Evolutionary conservation across 1,140 invertebrate genomes (phyloP), one percentile per base, ranked within the genome.

Genomic region (Penaeus vannamei): DNA sequence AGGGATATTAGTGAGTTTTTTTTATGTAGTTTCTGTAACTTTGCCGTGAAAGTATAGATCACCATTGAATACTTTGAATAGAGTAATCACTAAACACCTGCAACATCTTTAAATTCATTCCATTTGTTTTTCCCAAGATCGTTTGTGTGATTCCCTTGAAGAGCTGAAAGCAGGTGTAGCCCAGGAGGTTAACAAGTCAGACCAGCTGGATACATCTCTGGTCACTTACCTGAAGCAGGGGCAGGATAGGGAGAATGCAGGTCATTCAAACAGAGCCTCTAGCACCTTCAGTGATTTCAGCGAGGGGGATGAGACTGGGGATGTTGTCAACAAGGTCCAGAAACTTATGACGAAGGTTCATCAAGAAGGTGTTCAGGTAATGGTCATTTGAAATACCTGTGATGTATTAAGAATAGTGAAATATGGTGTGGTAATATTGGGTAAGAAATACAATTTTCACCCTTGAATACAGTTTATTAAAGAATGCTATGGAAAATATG

Each of bases 331-430:
- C 59, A 69, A 53, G n/a, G n/a, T 89, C 17, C 87, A 89, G 77
- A 59, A 53, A 20, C 26, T 89, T 14, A 89, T 89, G 81, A 84
- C 76, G 26, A 89, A 89, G 26, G 42, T 89, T 61, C 82, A 89
- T 42, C 60, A 79, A 26, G 64, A 89, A n/a, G 87, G 87, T 42
- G 79, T 84, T 42, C 80, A 89, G 82, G 87, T 89, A 77, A 77
- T 32, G 72, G n/a, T 29, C 5, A 76, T 76, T 32, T 76, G 20
- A 32, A n/a, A 32, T 76, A n/a, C 7, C 26, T n/a, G 29, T 76
- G 69, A 32, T 23, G 29, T 10, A 8, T 20, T 4, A 76, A 20
- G 72, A 36, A 7, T 19, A 12, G 8, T 76, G 53, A 53, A 32
- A 20, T 36, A 22, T 32, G 72, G 8, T 76, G 8, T 12, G 20